Evolutionary conservation across 2,113 vertebrate genomes (phyloP), one percentile per base, ranked within the genome.

Genomic region (Heterotilapia buettikoferi): DNA sequence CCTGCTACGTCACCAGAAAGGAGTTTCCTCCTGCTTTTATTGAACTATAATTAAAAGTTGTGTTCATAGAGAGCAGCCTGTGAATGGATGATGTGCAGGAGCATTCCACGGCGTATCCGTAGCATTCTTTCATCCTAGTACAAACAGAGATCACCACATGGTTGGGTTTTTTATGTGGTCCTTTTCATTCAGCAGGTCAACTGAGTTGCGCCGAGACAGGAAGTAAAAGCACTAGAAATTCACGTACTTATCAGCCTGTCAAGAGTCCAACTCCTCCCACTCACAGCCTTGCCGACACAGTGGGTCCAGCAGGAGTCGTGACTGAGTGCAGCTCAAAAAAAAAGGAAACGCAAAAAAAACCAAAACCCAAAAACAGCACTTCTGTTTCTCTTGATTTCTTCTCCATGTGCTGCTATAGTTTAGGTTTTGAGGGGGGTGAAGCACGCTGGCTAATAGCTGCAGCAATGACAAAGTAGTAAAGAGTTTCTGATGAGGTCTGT

Each of bases 221-320:
- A 84, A 81, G 50, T 11, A 56, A 38, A 45, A 54, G 7, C n/a
- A 54, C 47, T 52, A 53, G 76, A 89, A 31, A 61, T 24, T 59
- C 79, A 47, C 21, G 43, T 82, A 19, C 54, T 36, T n/a, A 36
- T 84, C 73, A 66, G 80, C 50, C 80, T 88, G 83, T 91, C 87
- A 36, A n/a, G 36, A 43, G 82, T 92, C 90, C 88, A 91, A 85
- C 54, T 82, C 85, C 92, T 86, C 93, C 93, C 92, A 92, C 93
- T 80, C 82, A 90, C 86, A 85, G 89, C 88, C 92, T 95, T 92
- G 82, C 24, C 18, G 53, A 47, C 85, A 79, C 68, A 12, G 71
- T 5, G 63, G 43, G 78, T 63, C 59, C 59, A 57, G 82, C 78
- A 59, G 31, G 36, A 88, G 78, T 86, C 43, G 47, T 86, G 85